Conservation (phyloP, 2,113 vertebrate species). For the Onychostruthus taczanowskii region DNA sequence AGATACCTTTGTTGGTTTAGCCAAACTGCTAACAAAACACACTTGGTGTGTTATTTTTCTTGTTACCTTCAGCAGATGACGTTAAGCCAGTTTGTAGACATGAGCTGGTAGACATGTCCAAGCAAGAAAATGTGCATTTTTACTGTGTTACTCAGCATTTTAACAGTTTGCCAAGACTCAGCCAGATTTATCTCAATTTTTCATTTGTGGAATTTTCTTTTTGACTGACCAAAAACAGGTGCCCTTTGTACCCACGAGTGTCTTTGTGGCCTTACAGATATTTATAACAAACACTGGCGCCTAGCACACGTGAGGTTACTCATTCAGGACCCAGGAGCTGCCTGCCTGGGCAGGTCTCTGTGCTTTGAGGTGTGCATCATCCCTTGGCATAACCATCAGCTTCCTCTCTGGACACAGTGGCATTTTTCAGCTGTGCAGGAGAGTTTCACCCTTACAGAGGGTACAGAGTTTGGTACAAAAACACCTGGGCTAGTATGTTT, state of each 20-base stretch:
- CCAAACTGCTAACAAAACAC: not conserved
- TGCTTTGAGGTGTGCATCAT: not conserved
- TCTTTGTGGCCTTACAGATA: not conserved
- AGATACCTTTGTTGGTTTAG: not conserved
- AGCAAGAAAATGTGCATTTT: not conserved
- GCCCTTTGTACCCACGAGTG: not conserved
- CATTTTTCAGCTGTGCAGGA: not conserved
- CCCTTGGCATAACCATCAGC: not conserved
- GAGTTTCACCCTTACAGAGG: not conserved
- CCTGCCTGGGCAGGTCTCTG: not conserved
- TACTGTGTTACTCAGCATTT: not conserved
- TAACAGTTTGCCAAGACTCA: not conserved
- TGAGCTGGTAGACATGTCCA: not conserved
- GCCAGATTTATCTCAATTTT: not conserved
- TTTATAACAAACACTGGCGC: not conserved
- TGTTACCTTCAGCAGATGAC: not conserved
- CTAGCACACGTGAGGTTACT: accelerated
- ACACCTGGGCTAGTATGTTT: not conserved
- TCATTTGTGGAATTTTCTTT: not conserved
- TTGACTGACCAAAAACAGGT: not conserved
- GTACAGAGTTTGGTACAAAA: not conserved
- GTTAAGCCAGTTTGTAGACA: not conserved
- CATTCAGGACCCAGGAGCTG: not conserved
- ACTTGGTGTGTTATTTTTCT: not conserved
- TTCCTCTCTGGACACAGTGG: not conserved